Conservation (phyloP, 2,888 invertebrate species). For the Mesoligia furuncula region DNA sequence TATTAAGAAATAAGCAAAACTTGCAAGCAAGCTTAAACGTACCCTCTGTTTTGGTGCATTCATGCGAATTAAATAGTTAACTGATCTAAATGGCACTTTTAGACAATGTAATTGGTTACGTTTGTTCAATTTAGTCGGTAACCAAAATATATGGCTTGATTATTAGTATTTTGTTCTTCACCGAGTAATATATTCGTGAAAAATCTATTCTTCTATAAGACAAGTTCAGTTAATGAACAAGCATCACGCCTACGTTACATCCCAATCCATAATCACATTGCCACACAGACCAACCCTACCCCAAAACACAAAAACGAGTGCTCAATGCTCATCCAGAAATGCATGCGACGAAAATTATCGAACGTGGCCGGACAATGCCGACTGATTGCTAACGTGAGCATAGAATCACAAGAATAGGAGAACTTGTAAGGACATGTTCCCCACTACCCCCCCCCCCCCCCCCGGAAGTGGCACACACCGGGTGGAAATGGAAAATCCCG, state of each 20-base stretch:
- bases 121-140: neutral
- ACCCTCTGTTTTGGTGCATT: neutral
- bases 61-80: neutral
- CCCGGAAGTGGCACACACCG: conserved; percentile 78
- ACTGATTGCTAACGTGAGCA: conserved; percentile 71
- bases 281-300: neutral
- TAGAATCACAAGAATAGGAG: conserved; percentile 64
- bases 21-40: neutral
- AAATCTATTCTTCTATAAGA: neutral
- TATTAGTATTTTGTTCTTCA: neutral
- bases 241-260: neutral
- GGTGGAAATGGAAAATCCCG: conserved; percentile 83
- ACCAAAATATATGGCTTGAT: neutral
- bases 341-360: conserved; percentile 60
- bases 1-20: conserved; percentile 3
- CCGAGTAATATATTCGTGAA: neutral
- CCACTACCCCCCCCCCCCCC: conserved; percentile 55
- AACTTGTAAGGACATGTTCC: conserved; percentile 56
- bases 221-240: neutral
- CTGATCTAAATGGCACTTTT: neutral
- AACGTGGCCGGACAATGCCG: conserved; percentile 63
- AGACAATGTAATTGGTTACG: neutral
- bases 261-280: conserved; percentile 30
- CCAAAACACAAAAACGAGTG: conserved; percentile 27
- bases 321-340: conserved; percentile 32